These are phyloP conservation scores for Sphaeridia pumilis DNA, from an alignment of 2,888 invertebrate species.

Conservation along the genomic window DNA sequence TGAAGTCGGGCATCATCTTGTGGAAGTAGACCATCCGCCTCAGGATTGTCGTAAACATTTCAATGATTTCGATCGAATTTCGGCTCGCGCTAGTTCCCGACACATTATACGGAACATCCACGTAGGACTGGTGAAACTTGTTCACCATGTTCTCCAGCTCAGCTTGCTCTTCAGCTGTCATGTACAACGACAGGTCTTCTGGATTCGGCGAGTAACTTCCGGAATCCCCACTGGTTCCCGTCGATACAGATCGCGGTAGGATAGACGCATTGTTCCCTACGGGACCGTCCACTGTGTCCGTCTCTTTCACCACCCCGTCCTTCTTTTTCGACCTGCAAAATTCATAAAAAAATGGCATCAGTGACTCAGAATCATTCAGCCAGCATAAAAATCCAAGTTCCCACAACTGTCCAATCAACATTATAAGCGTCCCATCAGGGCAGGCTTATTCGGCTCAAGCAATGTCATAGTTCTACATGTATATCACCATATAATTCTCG, in stretches of 20 bases:
- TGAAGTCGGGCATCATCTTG: slow-evolving; percentile 37
- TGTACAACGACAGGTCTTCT: slow-evolving; percentile 28
- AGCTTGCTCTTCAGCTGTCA: slow-evolving; percentile 32
- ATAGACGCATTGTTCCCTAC: too few relatives aligned
- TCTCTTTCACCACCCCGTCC: too few relatives aligned
- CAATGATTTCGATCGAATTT: slow-evolving; percentile 36
- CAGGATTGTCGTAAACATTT: slow-evolving; percentile 38
- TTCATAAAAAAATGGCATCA: too few relatives aligned
- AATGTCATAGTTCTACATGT: too few relatives aligned
- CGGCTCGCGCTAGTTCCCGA: slow-evolving; percentile 17
- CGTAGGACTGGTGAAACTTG: slow-evolving; percentile 36
- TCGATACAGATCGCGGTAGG: background rate
- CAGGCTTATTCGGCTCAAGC: too few relatives aligned
- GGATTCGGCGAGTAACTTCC: slow-evolving; percentile 31
- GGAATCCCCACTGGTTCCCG: too few relatives aligned
- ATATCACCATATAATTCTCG: too few relatives aligned
- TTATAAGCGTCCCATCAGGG: too few relatives aligned
- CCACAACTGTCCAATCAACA: too few relatives aligned
- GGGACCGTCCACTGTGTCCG: background rate
- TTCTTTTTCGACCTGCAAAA: background rate
- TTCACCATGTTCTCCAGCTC: slow-evolving; percentile 36
- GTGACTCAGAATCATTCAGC: too few relatives aligned
- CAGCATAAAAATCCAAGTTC: too few relatives aligned
- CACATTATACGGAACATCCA: slow-evolving; percentile 35
- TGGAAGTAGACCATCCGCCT: slow-evolving; percentile 38